Evolutionary conservation across 2,888 invertebrate species (phyloP).

Genomic region (Entomobrya proxima): DNA sequence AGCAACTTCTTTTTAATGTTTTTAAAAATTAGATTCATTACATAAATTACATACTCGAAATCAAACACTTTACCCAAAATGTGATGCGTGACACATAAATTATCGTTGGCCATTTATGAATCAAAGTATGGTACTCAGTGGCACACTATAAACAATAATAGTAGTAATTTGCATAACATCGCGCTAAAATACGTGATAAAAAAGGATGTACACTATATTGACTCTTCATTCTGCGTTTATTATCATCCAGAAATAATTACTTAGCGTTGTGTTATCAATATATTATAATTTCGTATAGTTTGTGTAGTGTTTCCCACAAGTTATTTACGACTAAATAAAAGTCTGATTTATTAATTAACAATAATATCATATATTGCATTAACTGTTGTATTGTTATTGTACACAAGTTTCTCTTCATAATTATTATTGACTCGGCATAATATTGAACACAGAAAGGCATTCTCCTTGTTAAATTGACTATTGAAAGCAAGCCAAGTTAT

Average conservation of each 20-base stretch:
- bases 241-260: background rate
- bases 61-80: conserved; percentile 16
- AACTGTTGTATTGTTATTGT: background rate
- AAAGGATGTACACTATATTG: background rate
- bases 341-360: conserved; percentile 33
- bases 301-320: background rate
- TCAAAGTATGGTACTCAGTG: background rate
- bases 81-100: conserved; percentile 24
- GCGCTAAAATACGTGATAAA: background rate
- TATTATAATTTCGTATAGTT: conserved; percentile 9
- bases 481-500: no score
- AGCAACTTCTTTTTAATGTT: no score
- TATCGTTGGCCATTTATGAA: background rate
- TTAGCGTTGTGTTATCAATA: background rate
- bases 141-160: background rate
- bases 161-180: conserved; percentile 1
- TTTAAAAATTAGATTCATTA: no score
- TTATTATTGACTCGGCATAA: background rate
- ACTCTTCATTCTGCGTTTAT: background rate
- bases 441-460: no score
- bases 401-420: background rate
- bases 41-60: background rate
- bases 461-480: no score
- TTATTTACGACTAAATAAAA: conserved; percentile 33
- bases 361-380: background rate